phyloP scores from a whole-genome alignment of 2,888 invertebrate genomes.

The Dione vanillae region DNA sequence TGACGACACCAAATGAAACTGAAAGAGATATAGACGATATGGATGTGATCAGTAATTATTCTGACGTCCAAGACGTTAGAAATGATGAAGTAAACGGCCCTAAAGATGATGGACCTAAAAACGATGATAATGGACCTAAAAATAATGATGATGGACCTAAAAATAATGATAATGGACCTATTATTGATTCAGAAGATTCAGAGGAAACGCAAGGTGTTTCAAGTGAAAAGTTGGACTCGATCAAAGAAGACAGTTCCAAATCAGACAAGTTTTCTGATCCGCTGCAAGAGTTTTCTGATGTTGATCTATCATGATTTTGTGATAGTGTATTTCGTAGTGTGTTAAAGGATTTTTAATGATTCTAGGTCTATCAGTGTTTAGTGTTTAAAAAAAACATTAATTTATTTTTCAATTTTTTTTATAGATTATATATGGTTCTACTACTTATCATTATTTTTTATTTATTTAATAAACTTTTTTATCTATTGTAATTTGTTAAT shows the following conservation, averaged over 20 bases:
- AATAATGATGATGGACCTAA: background rate
- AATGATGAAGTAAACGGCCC: slow-evolving; percentile 6
- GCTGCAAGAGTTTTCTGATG: slow-evolving; percentile 64
- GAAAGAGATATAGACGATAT: slow-evolving; percentile 66
- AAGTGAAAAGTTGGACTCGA: slow-evolving; percentile 42
- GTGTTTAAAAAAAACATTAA: background rate
- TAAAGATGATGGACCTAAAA: background rate
- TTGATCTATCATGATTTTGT: slow-evolving; percentile 69
- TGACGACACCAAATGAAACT: slow-evolving; percentile 60
- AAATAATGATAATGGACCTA: background rate
- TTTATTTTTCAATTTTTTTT: background rate
- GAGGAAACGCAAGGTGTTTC: slow-evolving; percentile 2
- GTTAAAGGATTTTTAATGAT: slow-evolving; percentile 47
- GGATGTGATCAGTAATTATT: slow-evolving; percentile 52
- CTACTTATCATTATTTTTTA: no score
- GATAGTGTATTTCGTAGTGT: slow-evolving; percentile 61
- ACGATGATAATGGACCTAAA: background rate
- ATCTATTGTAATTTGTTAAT: no score
- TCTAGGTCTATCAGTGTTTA: background rate
- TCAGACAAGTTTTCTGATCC: slow-evolving; percentile 57
- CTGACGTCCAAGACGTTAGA: slow-evolving; percentile 43
- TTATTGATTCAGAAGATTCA: background rate
- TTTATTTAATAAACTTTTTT: no score
- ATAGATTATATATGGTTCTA: no score
- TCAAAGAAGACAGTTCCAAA: slow-evolving; percentile 47